phyloP scores from a whole-genome alignment of 2,113 vertebrate species.

The Panurus biarmicus region DNA sequence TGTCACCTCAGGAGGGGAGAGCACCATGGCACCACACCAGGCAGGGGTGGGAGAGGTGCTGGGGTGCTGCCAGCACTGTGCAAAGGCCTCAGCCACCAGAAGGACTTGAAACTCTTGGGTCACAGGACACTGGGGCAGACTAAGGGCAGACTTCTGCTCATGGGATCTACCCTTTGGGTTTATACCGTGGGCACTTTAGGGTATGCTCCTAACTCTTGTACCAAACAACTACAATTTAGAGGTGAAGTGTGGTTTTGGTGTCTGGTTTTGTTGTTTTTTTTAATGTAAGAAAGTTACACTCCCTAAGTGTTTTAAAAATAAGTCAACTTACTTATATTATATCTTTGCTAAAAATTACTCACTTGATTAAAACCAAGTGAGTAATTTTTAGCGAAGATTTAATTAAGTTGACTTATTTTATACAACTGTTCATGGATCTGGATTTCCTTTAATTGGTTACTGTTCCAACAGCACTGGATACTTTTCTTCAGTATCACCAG shows the following conservation, averaged over 20 bases:
- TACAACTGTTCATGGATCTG: neutral
- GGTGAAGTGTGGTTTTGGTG: neutral
- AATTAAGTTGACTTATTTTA: neutral
- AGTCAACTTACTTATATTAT: too few species aligned
- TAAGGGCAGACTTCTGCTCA: neutral
- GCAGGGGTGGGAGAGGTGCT: neutral
- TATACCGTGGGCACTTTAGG: neutral
- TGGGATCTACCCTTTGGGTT: neutral
- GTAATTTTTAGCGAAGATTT: neutral
- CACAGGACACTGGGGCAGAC: neutral
- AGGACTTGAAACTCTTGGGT: neutral
- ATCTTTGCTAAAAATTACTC: too few species aligned
- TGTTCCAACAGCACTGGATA: neutral
- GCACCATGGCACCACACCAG: accelerated
- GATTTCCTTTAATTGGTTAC: neutral
- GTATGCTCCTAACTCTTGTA: neutral
- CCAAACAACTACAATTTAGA: neutral
- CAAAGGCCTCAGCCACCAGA: neutral
- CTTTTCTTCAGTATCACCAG: neutral
- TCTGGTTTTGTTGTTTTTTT: neutral
- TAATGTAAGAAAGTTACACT: neutral
- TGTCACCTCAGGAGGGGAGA: neutral
- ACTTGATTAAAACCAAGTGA: neutral
- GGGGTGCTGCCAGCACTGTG: accelerated
- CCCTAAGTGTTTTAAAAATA: neutral